Conservation (phyloP, 2,113 vertebrate species). For the Lepisosteus osseus region DNA sequence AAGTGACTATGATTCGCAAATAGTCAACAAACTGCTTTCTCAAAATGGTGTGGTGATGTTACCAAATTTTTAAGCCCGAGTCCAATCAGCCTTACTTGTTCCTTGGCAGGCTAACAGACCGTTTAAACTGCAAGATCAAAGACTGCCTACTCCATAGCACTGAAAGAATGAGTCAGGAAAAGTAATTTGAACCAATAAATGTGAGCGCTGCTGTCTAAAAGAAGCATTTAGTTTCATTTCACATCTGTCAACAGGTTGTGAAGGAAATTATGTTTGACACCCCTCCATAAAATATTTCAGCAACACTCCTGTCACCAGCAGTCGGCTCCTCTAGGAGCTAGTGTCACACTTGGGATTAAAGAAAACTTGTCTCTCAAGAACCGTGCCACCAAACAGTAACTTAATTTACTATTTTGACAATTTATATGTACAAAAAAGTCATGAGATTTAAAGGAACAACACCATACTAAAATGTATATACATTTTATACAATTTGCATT, state of each 20-base stretch:
- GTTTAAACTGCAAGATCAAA: slow-evolving; percentile 30
- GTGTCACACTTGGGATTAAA: neutral
- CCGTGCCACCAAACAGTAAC: too few relatives aligned
- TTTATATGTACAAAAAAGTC: too few relatives aligned
- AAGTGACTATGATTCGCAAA: too few relatives aligned
- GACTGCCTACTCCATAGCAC: slow-evolving; percentile 37
- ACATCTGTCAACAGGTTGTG: slow-evolving; percentile 67
- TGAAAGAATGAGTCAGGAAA: slow-evolving; percentile 63
- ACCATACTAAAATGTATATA: too few relatives aligned
- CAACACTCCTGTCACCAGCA: neutral
- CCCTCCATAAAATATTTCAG: slow-evolving; percentile 39
- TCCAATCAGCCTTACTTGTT: slow-evolving; percentile 4
- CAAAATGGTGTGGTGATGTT: neutral
- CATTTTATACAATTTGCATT: too few relatives aligned
- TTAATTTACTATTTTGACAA: too few relatives aligned
- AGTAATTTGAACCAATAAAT: slow-evolving; percentile 79
- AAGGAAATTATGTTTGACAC: slow-evolving; percentile 60
- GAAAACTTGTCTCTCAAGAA: neutral
- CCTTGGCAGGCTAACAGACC: neutral
- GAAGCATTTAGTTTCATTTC: slow-evolving; percentile 74
- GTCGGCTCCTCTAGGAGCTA: neutral
- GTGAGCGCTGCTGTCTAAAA: slow-evolving; percentile 67
- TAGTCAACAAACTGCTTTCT: too few relatives aligned
- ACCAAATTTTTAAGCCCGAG: slow-evolving; percentile 3
- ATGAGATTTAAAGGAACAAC: too few relatives aligned